Conservation (phyloP, 1,140 invertebrate genomes). For the Drosophila quadrilineata region DNA sequence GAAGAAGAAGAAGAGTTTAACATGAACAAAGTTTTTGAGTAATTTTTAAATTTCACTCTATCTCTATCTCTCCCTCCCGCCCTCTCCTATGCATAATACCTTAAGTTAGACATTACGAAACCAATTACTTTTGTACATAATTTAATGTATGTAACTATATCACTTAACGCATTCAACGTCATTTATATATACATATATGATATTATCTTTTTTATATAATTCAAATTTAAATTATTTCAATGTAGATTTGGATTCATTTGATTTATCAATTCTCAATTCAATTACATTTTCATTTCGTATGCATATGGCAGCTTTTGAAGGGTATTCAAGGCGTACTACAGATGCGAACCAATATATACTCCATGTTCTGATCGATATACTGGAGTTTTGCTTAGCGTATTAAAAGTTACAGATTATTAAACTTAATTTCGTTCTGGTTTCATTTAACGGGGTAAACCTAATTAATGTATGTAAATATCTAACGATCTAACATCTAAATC, state of each 20-base stretch:
- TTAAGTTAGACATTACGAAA: conserved; percentile 24
- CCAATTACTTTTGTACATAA: conserved; percentile 38
- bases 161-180: conserved; percentile 28
- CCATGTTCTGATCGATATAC: not conserved
- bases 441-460: too few relatives aligned
- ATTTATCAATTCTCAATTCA: too few relatives aligned
- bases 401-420: too few relatives aligned
- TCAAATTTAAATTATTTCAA: conserved; percentile 22
- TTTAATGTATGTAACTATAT: conserved; percentile 43
- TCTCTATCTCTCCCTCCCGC: too few relatives aligned
- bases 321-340: not conserved
- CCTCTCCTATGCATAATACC: conserved; percentile 23
- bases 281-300: conserved; percentile 31
- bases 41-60: conserved; percentile 15
- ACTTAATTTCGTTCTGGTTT: too few relatives aligned
- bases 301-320: conserved; percentile 9
- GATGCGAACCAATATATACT: not conserved
- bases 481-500: too few relatives aligned
- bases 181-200: conserved; percentile 11
- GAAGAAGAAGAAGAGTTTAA: not conserved
- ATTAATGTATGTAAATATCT: too few relatives aligned
- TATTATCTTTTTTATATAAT: conserved; percentile 13
- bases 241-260: conserved; percentile 40
- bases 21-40: not conserved
- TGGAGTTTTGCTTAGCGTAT: not conserved